Percentiles rank a stretch among this genome's conserved stretches.
Conservation (phyloP, 2,888 invertebrate species). For the Drosophila infuscata region DNA sequence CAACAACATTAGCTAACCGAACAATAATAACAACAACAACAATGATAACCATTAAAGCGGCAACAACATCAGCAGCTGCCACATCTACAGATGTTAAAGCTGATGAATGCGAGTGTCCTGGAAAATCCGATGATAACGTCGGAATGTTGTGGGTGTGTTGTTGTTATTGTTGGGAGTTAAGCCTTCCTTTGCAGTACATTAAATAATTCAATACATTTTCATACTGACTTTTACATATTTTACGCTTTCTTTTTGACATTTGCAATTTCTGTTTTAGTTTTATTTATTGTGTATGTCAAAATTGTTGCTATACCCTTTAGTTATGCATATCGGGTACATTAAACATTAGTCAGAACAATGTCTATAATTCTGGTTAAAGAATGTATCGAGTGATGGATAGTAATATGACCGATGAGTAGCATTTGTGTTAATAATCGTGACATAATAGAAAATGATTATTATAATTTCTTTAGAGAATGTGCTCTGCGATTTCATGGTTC, state of each 20-base stretch:
- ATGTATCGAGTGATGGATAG: not conserved
- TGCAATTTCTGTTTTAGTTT: conserved; percentile 24
- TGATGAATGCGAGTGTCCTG: conserved; percentile 7
- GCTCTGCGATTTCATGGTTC: not conserved
- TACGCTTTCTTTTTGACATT: conserved; percentile 30
- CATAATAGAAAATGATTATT: not conserved
- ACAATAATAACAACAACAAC: conserved; percentile 30
- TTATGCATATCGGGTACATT: not conserved
- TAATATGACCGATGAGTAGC: not conserved
- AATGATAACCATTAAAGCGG: conserved; percentile 34
- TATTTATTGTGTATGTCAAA: not conserved
- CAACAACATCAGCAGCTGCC: conserved; percentile 46
- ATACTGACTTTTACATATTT: conserved; percentile 17
- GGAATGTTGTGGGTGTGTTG: not conserved
- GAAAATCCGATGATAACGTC: conserved; percentile 1
- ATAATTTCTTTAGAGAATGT: not conserved
- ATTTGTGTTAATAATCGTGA: not conserved
- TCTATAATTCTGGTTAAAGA: not conserved
- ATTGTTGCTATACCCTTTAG: not conserved
- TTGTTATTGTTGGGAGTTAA: not conserved
- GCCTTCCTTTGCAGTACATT: not conserved
- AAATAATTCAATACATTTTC: conserved; percentile 34
- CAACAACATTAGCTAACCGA: conserved; percentile 16
- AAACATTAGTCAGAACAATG: not conserved
- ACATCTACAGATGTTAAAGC: conserved; percentile 29